Base-by-base conservation (phyloP, 2,113 vertebrate species). In the Jaculus jaculus region DNA sequence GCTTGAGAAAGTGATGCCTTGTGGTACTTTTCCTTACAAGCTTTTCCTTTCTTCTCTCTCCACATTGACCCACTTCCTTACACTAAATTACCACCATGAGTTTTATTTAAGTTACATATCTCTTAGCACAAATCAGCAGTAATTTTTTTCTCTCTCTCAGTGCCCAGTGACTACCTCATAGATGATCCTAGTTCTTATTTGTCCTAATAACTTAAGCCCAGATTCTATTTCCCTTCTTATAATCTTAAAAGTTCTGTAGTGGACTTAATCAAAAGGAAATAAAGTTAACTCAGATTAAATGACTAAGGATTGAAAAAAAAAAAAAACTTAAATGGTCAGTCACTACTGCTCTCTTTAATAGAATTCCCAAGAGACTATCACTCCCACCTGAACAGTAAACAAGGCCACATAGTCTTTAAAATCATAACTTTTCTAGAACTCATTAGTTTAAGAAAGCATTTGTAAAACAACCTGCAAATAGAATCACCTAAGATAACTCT, bases 221-320 rank as follows among this genome's bases (percentile, higher is more conserved):
- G 26, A 66, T 77, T 80, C 18, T 73, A 34, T 58, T 84, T 87
- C 26, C 20, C 37, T 5, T 93, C 66, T 83, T 37, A 87, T 47
- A 89, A 82, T 89, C 88, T 88, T 81, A 79, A 9, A 85, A 89
- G 85, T 63, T 84, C 54, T 92, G 8, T 39, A 51, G 66, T 85
- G 28, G 15, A 78, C 13, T 89, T 91, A 66, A 61, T 6, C 32
- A 74, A 74, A 34, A 51, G 71, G 0, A 26, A 37, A 84, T 12
- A 37, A 60, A 16, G 9, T 73, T 85, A 71, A 85, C 23, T 90
- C 71, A 73, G 17, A 79, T 73, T 86, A 63, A 69, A 95, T 82
- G 58, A 81, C 30, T 39, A 69, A 72, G 23, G 18, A 10, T 78
- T 93, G 5, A 92, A 82, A 75, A 82, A 71, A 69, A 47, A 16